These are phyloP conservation scores for Euphysa ruthae DNA, from an alignment of 30 jellyfish, hydroid and myxozoan genomes.

Conservation along the genomic window DNA sequence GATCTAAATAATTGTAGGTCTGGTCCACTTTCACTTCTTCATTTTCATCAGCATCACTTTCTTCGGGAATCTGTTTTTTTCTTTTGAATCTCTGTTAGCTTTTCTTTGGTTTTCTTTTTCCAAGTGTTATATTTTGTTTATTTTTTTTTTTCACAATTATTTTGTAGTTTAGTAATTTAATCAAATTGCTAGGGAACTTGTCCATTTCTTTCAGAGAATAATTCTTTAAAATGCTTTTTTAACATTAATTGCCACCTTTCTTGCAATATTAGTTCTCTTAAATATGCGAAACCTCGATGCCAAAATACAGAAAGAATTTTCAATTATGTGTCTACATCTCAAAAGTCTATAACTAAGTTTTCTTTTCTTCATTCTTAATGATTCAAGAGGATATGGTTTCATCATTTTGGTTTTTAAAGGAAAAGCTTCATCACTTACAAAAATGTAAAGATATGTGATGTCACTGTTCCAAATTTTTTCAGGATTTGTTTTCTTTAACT, in stretches of 20 bases:
- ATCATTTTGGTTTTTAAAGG: slow-evolving; percentile 54
- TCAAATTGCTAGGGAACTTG: too few relatives aligned
- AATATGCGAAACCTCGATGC: slow-evolving; percentile 20
- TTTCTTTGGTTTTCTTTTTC: too few relatives aligned
- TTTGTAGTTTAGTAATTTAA: too few relatives aligned
- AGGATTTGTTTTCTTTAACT: slow-evolving; percentile 35
- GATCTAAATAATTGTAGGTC: too few relatives aligned
- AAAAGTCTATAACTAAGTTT: slow-evolving; percentile 18
- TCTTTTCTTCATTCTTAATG: slow-evolving; percentile 34
- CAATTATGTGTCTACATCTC: slow-evolving; percentile 7
- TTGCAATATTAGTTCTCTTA: slow-evolving; percentile 18
- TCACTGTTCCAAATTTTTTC: slow-evolving; percentile 37
- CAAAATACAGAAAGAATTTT: slow-evolving; percentile 17
- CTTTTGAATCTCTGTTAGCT: too few relatives aligned
- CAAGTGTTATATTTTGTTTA: too few relatives aligned
- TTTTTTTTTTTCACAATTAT: too few relatives aligned
- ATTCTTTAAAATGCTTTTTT: too few relatives aligned
- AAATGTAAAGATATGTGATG: slow-evolving; percentile 37
- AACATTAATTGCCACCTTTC: slow-evolving; percentile 7
- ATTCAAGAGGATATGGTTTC: slow-evolving; percentile 42
- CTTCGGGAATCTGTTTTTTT: too few relatives aligned
- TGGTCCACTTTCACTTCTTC: too few relatives aligned
- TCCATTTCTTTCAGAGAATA: too few relatives aligned
- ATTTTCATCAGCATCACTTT: too few relatives aligned
- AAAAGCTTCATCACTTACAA: slow-evolving; percentile 65